Evolutionary conservation across 2,113 vertebrate genomes (phyloP).

Genomic region (Actenoides hombroni): DNA sequence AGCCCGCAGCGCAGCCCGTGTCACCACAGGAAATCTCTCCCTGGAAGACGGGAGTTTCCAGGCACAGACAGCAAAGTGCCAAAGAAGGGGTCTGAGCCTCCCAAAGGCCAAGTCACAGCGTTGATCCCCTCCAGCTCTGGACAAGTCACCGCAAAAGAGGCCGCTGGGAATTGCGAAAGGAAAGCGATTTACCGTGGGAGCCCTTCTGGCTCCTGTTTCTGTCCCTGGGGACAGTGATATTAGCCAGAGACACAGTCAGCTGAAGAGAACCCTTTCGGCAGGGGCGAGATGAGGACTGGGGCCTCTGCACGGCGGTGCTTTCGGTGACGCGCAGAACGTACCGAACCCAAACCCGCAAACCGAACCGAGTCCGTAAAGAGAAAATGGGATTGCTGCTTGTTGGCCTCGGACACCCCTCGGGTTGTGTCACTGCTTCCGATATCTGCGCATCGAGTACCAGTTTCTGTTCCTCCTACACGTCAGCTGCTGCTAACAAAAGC

Average conservation of each 20-base stretch:
- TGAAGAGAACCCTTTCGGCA: not conserved
- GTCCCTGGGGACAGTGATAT: not conserved
- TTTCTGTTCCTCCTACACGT: not conserved
- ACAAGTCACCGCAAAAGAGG: not conserved
- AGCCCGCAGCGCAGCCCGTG: not conserved
- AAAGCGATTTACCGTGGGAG: not conserved
- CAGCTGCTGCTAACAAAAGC: not conserved
- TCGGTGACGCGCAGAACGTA: not conserved
- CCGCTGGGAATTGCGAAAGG: not conserved
- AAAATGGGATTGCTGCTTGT: not conserved
- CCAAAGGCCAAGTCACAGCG: not conserved
- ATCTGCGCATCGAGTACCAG: not conserved
- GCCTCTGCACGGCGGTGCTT: accelerated
- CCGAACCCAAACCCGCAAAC: not conserved
- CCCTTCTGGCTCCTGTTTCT: not conserved
- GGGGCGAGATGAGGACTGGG: not conserved
- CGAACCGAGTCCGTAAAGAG: not conserved
- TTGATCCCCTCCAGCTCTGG: accelerated
- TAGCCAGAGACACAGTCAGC: not conserved
- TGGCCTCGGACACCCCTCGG: not conserved
- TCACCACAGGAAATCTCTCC: not conserved
- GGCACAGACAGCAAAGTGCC: not conserved
- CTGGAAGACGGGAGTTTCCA: not conserved
- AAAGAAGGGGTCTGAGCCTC: not conserved
- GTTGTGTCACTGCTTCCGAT: not conserved